Percentiles rank a stretch among this genome's conserved stretches.
phyloP scores from a whole-genome alignment of 2,113 vertebrate genomes.

The Corynorhinus townsendii region DNA sequence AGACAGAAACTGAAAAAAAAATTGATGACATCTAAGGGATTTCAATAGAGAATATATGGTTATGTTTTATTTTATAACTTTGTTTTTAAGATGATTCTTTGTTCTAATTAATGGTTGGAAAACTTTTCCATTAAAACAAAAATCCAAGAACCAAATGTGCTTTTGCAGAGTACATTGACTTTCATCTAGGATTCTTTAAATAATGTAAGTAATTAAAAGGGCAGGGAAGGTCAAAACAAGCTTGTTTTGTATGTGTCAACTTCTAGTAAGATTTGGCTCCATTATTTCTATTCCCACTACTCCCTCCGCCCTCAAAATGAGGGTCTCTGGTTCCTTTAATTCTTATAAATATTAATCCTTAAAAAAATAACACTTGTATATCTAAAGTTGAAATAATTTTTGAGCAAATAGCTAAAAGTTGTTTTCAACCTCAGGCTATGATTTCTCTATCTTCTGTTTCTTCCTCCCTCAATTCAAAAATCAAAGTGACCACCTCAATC shows the following conservation, averaged over 20 bases:
- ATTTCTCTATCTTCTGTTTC: background rate
- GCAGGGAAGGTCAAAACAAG: background rate
- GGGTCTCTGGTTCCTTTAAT: background rate
- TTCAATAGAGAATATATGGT: background rate
- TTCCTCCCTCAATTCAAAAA: background rate
- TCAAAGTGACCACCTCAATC: background rate
- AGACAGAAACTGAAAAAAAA: background rate
- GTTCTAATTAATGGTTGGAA: background rate
- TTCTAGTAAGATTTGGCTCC: background rate
- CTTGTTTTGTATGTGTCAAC: background rate
- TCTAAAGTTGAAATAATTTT: background rate
- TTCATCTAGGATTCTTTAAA: background rate
- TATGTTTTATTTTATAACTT: background rate
- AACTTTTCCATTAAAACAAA: conserved; percentile 5
- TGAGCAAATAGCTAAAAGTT: background rate
- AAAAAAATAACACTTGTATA: background rate
- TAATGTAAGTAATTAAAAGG: background rate
- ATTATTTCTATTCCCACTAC: background rate
- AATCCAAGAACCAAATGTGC: background rate
- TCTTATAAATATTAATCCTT: background rate
- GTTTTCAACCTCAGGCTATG: background rate
- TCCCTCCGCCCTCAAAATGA: background rate
- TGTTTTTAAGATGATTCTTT: background rate
- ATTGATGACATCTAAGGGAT: background rate
- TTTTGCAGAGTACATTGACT: background rate